A percentile compares a stretch with the other conserved stretches of the same genome.
Conservation (phyloP, 2,888 invertebrate genomes). For the Sarcophaga rosellei region DNA sequence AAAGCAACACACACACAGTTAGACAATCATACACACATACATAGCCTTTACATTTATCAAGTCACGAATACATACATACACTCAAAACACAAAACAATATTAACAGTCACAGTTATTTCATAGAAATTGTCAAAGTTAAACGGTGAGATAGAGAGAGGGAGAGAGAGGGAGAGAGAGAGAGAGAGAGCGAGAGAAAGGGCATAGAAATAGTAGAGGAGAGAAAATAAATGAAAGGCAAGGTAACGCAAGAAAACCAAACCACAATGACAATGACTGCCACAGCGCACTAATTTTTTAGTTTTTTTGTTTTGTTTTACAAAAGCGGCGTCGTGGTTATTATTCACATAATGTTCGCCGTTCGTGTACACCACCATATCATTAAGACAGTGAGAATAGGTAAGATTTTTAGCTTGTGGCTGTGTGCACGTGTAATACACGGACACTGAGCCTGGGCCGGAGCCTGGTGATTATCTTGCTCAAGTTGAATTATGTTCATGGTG, state of each 20-base stretch:
- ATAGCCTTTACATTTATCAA: neutral
- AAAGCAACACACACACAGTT: neutral
- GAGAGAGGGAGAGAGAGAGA: no score
- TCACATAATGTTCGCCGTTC: neutral
- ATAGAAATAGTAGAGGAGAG: neutral
- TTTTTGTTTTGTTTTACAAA: slow-evolving; percentile 19
- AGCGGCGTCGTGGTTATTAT: slow-evolving; percentile 3
- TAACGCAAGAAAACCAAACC: slow-evolving; percentile 20
- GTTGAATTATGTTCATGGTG: no score
- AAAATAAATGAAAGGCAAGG: neutral
- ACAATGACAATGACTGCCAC: slow-evolving; percentile 61
- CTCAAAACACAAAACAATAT: slow-evolving; percentile 61
- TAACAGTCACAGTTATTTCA: slow-evolving; percentile 36
- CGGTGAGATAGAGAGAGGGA: neutral
- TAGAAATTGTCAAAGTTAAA: neutral
- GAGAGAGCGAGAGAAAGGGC: neutral
- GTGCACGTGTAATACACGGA: neutral
- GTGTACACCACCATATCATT: neutral
- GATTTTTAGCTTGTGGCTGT: neutral
- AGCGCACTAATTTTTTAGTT: slow-evolving; percentile 61
- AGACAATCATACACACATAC: neutral
- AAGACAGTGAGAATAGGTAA: neutral
- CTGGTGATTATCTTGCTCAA: no score
- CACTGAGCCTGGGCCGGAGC: neutral
- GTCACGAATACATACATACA: slow-evolving; percentile 28